These are phyloP conservation scores for Rattus rattus DNA, from an alignment of 2,113 vertebrate genomes.

Conservation along the genomic window DNA sequence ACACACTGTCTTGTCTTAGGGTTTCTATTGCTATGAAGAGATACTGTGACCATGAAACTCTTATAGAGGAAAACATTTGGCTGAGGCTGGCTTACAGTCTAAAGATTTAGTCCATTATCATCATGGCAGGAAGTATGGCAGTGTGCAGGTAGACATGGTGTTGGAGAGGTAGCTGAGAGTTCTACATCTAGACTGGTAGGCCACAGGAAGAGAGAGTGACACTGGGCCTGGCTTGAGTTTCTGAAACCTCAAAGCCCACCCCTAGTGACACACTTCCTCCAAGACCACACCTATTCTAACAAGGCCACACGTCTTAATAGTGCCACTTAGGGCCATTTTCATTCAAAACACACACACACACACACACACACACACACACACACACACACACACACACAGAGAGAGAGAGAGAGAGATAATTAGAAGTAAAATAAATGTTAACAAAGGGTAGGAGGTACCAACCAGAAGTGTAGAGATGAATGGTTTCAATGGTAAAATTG, in stretches of 20 bases:
- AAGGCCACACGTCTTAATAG: neutral
- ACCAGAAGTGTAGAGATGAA: neutral
- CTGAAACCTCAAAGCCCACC: neutral
- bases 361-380: neutral
- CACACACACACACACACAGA: neutral
- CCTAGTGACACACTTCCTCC: neutral
- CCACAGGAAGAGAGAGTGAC: neutral
- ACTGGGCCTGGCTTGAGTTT: neutral
- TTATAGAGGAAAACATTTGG: too few species aligned
- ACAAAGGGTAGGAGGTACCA: neutral
- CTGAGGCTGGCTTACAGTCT: too few species aligned
- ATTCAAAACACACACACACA: neutral
- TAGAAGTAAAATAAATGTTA: neutral
- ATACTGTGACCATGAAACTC: too few species aligned
- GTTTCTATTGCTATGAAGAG: too few species aligned
- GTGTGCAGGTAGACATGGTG: neutral
- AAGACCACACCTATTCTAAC: neutral
- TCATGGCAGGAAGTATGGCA: neutral
- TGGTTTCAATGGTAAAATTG: neutral
- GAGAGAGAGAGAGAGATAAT: neutral
- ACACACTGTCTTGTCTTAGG: too few species aligned
- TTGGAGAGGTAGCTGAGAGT: neutral
- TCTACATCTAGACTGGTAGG: neutral
- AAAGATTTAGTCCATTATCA: neutral
- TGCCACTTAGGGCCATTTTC: neutral